Evolutionary conservation across 2,888 invertebrate species (phyloP).

Genomic region (Drepanosiphum platanoidis): DNA sequence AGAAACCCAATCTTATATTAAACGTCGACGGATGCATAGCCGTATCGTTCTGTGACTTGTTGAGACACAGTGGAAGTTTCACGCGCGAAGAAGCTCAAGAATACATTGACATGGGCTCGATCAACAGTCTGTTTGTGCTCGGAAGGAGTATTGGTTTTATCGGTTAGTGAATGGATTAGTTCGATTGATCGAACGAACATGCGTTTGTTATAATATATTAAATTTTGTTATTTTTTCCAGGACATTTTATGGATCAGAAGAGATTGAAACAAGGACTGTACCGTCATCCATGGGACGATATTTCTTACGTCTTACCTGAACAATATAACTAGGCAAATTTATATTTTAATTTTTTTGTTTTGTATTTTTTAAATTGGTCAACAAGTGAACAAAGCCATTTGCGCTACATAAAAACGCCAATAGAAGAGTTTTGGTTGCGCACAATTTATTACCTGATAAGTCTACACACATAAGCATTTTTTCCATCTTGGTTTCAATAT

Average conservation of each 20-base stretch:
- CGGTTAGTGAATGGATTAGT: slow-evolving; percentile 72
- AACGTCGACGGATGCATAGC: slow-evolving; percentile 99
- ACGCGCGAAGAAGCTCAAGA: slow-evolving; percentile 97
- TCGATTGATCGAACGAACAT: too few species aligned
- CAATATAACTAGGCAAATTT: slow-evolving; percentile 70
- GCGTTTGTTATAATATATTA: neutral
- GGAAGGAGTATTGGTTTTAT: slow-evolving; percentile 99
- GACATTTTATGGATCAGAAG: slow-evolving; percentile 98
- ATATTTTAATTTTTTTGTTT: slow-evolving; percentile 23
- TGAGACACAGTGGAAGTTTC: slow-evolving; percentile 92
- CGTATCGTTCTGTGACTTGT: slow-evolving; percentile 95
- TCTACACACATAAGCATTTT: slow-evolving; percentile 56
- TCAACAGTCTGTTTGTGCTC: slow-evolving; percentile 97
- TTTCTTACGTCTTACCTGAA: slow-evolving; percentile 86
- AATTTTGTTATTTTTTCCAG: slow-evolving; percentile 67
- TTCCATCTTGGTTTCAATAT: slow-evolving; percentile 46
- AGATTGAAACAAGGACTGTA: slow-evolving; percentile 98
- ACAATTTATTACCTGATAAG: slow-evolving; percentile 55
- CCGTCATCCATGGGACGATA: slow-evolving; percentile 99
- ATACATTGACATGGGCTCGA: slow-evolving; percentile 96
- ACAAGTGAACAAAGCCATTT: slow-evolving; percentile 60
- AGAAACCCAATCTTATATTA: slow-evolving; percentile 99
- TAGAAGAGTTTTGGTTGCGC: slow-evolving; percentile 54
- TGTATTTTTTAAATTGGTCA: slow-evolving; percentile 50
- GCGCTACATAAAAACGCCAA: slow-evolving; percentile 36